Percentiles rank a stretch among this genome's conserved stretches.
phyloP scores from a whole-genome alignment of 2,888 invertebrate species.

The Leistus spinibarbis region DNA sequence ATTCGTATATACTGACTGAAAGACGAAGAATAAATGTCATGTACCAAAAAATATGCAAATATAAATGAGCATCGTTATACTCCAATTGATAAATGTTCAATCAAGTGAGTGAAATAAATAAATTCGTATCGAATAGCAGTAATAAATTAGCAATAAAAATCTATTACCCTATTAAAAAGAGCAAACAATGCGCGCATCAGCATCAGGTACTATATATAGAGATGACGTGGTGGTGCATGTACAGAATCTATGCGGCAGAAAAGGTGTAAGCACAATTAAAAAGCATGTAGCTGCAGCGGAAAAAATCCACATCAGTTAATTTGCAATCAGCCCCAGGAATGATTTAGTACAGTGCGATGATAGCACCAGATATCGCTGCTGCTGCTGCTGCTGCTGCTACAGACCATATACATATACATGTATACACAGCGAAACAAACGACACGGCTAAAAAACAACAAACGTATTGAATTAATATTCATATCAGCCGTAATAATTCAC shows the following conservation, averaged over 20 bases:
- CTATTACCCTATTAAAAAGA: not conserved
- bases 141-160: not conserved
- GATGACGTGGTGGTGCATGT: not conserved
- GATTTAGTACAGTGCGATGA: conserved; percentile 29
- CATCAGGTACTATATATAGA: not conserved
- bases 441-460: conserved; percentile 9
- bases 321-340: conserved; percentile 29
- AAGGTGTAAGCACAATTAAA: not conserved
- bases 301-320: conserved; percentile 23
- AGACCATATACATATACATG: not conserved
- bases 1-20: too few species aligned
- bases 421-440: too few species aligned
- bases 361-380: conserved; percentile 8
- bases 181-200: not conserved
- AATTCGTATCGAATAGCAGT: not conserved
- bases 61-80: not conserved
- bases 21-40: not conserved
- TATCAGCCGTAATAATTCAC: conserved; percentile 39
- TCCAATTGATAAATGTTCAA: not conserved
- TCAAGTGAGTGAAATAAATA: not conserved
- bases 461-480: conserved; percentile 40
- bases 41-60: not conserved
- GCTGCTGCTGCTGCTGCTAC: not conserved
- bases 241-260: not conserved
- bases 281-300: not conserved